A percentile compares a stretch with the other conserved stretches of the same genome.
Evolutionary conservation across 35 echinoderm and acorn worm genomes (phyloP).

Genomic region (Strongylocentrotus purpuratus): DNA sequence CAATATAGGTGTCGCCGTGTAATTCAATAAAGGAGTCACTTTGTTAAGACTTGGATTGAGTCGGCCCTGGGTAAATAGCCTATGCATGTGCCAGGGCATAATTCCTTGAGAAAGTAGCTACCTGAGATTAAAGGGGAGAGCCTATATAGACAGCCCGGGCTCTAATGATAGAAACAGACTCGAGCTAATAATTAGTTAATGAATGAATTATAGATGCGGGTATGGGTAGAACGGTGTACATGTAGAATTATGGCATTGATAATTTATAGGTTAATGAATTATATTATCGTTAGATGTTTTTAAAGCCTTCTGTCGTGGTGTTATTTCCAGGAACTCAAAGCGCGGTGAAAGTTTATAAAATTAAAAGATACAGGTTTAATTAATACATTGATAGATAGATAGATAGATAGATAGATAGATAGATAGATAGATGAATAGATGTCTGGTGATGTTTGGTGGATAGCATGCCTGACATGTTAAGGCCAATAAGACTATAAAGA

Average conservation of each 20-base stretch:
- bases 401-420: too few species aligned
- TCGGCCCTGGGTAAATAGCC: not conserved
- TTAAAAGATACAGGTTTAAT: too few species aligned
- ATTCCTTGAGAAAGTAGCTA: not conserved
- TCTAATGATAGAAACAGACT: not conserved
- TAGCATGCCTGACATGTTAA: too few species aligned
- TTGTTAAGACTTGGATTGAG: not conserved
- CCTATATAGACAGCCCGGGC: not conserved
- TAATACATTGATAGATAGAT: too few species aligned
- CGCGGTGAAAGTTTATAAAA: too few species aligned
- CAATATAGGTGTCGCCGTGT: constrained; percentile 1
- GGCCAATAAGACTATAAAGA: too few species aligned
- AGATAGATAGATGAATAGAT: too few species aligned
- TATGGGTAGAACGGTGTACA: not conserved
- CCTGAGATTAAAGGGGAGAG: not conserved
- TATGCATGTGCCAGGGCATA: not conserved
- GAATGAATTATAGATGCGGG: not conserved
- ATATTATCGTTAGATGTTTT: too few species aligned
- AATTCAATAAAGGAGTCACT: not conserved
- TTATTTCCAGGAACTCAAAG: too few species aligned
- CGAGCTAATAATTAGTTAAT: not conserved
- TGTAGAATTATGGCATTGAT: not conserved
- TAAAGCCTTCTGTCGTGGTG: too few species aligned
- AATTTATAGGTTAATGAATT: too few species aligned
- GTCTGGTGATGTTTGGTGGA: too few species aligned